Conservation (phyloP, 2,888 invertebrate species). For the Dioctria rufipes region DNA sequence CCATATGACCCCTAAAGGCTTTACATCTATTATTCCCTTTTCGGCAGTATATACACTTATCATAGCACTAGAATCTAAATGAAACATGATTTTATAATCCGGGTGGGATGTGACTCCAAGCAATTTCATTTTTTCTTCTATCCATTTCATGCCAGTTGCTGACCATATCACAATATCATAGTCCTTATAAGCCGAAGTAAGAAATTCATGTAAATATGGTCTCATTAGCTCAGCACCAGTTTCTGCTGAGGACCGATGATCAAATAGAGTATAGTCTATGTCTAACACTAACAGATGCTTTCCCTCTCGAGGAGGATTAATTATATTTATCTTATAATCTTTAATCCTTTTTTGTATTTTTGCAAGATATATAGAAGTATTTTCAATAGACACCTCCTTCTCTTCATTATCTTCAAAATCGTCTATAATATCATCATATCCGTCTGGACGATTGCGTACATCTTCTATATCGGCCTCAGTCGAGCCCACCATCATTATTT, state of each 20-base stretch:
- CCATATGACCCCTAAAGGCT: conserved; percentile 97
- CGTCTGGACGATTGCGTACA: conserved; percentile 84
- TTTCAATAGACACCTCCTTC: conserved; percentile 73
- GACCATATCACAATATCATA: conserved; percentile 99
- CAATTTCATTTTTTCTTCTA: conserved; percentile 96
- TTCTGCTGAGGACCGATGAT: conserved; percentile 94
- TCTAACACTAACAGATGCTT: conserved; percentile 94
- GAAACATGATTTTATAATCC: conserved; percentile 93
- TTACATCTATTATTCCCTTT: conserved; percentile 94
- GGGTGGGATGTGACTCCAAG: conserved; percentile 87
- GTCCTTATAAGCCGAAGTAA: conserved; percentile 87
- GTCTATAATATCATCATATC: conserved; percentile 89
- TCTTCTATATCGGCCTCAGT: conserved; percentile 92
- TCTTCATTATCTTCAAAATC: conserved; percentile 94
- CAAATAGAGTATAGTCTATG: conserved; percentile 97
- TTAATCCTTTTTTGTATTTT: conserved; percentile 88
- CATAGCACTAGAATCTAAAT: conserved; percentile 94
- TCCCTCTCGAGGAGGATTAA: conserved; percentile 86
- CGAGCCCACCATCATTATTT: conserved; percentile 98
- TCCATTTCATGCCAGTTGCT: conserved; percentile 98
- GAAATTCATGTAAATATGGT: conserved; percentile 95
- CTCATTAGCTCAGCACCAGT: conserved; percentile 91
- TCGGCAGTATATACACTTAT: conserved; percentile 93
- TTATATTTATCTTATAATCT: conserved; percentile 85
- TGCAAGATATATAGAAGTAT: conserved; percentile 78